A percentile compares a stretch with the other conserved stretches of the same genome.
These are phyloP conservation scores for Percina caprodes DNA, from an alignment of 2,113 vertebrate species.

Conservation along the genomic window DNA sequence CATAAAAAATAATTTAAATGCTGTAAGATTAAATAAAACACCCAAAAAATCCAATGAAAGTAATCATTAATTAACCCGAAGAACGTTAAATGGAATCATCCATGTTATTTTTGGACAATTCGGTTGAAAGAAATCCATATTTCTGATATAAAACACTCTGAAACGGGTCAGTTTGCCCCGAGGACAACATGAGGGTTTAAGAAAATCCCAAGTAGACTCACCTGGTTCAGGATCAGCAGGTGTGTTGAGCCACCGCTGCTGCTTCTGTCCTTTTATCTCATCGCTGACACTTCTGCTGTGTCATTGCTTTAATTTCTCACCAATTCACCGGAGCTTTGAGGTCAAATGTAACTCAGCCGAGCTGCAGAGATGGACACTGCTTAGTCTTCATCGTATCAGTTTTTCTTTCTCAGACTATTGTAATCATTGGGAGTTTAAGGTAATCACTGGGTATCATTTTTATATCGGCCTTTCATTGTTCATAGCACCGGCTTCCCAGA, in stretches of 20 bases:
- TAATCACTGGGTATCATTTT: too few relatives aligned
- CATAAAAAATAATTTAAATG: too few relatives aligned
- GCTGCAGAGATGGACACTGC: not conserved
- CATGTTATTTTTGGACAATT: too few relatives aligned
- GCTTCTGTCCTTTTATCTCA: constrained; percentile 33
- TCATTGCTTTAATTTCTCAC: not conserved
- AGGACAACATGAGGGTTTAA: too few relatives aligned
- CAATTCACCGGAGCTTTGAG: not conserved
- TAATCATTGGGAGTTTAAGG: not conserved
- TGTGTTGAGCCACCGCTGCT: not conserved
- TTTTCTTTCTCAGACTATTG: too few relatives aligned
- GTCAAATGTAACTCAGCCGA: not conserved
- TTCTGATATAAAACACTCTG: too few relatives aligned
- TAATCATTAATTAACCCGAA: too few relatives aligned
- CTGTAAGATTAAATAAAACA: too few relatives aligned
- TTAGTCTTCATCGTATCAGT: not conserved
- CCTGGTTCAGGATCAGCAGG: constrained; percentile 1
- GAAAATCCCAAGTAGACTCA: not conserved
- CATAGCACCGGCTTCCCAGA: constrained; percentile 4
- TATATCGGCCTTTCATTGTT: not conserved
- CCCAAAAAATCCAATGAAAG: too few relatives aligned
- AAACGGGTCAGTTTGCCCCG: too few relatives aligned
- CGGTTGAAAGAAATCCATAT: too few relatives aligned
- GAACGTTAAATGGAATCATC: too few relatives aligned
- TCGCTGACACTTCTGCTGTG: not conserved